phyloP scores from a whole-genome alignment of 2,113 vertebrate species.

The Crotophaga sulcirostris region DNA sequence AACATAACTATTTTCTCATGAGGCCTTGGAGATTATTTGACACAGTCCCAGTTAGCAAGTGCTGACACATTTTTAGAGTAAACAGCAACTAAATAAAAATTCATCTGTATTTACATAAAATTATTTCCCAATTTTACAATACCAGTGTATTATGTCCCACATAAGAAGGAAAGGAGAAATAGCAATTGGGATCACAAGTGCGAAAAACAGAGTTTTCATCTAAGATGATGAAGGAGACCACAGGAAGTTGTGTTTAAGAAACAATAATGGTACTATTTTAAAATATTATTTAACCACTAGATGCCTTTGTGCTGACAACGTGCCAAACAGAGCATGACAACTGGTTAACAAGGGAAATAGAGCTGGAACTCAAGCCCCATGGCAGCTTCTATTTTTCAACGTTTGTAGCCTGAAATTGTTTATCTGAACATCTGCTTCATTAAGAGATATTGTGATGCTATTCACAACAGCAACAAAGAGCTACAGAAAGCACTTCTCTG shows the following conservation, averaged over 20 bases:
- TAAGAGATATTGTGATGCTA: constrained; percentile 38
- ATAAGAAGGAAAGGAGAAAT: background rate
- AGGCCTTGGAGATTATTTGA: background rate
- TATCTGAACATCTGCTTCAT: constrained; percentile 64
- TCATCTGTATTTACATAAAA: background rate
- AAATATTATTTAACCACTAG: background rate
- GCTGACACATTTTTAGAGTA: background rate
- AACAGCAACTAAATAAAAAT: background rate
- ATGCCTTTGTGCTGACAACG: background rate
- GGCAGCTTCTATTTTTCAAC: constrained; percentile 10
- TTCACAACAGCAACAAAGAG: constrained; percentile 45
- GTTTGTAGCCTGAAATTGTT: background rate
- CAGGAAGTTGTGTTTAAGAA: background rate
- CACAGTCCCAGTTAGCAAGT: background rate
- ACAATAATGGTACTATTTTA: background rate
- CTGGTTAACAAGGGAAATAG: background rate
- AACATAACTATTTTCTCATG: background rate
- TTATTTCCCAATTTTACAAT: background rate
- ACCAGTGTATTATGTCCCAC: background rate
- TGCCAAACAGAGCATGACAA: background rate
- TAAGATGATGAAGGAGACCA: background rate
- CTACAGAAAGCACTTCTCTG: background rate
- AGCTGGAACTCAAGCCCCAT: background rate
- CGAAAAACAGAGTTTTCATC: background rate
- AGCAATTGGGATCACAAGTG: background rate